Percentiles rank a stretch among this genome's conserved stretches.
These are phyloP conservation scores for Drosophila virilis DNA, from an alignment of 1,140 invertebrate species.

Conservation along the genomic window DNA sequence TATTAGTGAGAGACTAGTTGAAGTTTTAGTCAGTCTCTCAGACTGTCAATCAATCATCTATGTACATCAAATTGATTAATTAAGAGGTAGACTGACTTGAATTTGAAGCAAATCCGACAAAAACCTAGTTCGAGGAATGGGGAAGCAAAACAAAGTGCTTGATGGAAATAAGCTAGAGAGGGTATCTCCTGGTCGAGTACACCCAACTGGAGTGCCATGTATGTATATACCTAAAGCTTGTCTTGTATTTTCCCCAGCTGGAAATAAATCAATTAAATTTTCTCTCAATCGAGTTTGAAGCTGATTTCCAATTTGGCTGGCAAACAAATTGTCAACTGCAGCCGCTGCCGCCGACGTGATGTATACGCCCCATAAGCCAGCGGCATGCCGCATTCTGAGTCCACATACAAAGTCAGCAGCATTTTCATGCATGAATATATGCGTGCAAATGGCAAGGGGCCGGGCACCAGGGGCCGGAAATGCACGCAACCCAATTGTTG, in stretches of 20 bases:
- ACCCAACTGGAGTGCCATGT: too few relatives aligned
- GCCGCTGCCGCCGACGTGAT: constrained; percentile 45
- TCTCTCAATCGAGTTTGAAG: too few relatives aligned
- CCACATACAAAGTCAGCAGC: constrained; percentile 26
- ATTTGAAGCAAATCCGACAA: too few relatives aligned
- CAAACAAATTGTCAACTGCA: constrained; percentile 16
- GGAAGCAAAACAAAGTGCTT: too few relatives aligned
- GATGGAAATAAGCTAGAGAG: too few relatives aligned
- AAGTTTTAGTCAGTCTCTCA: background rate
- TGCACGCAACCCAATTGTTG: constrained; percentile 1
- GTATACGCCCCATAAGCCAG: constrained; percentile 58
- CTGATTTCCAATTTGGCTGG: background rate
- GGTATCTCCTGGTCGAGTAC: too few relatives aligned
- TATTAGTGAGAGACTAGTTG: background rate
- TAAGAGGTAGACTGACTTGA: too few relatives aligned
- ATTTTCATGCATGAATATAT: constrained; percentile 20
- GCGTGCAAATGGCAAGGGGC: constrained; percentile 1
- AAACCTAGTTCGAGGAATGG: too few relatives aligned
- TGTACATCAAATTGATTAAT: background rate
- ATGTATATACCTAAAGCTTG: too few relatives aligned
- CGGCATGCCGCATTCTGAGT: constrained; percentile 9
- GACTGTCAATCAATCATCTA: too few relatives aligned
- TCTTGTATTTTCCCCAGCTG: too few relatives aligned
- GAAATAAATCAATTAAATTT: too few relatives aligned
- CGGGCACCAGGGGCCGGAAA: background rate